Evolutionary conservation across 2,888 invertebrate genomes (phyloP).

Genomic region (Callinectes sapidus): DNA sequence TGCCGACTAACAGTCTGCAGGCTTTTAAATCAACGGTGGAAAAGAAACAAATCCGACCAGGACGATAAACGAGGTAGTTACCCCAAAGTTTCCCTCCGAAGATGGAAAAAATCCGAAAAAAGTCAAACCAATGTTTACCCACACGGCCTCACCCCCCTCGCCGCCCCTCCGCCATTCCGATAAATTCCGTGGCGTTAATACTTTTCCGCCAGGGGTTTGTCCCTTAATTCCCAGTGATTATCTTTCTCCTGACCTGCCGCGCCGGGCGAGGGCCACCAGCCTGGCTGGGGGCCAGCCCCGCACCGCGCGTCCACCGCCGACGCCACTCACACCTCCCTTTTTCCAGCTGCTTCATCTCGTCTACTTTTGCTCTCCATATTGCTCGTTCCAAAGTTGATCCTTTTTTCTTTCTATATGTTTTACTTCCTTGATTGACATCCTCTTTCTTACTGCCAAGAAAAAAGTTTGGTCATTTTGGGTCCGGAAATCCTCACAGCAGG

Average conservation of each 20-base stretch:
- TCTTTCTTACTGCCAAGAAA: not conserved
- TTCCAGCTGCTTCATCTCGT: not conserved
- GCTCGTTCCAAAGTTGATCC: not conserved
- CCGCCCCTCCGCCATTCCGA: not conserved
- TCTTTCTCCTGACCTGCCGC: conserved; percentile 39
- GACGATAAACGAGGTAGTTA: conserved; percentile 13
- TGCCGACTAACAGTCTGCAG: not conserved
- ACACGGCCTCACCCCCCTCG: not conserved
- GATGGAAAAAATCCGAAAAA: not conserved
- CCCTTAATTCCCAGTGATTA: conserved; percentile 45
- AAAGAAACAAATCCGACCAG: conserved; percentile 6
- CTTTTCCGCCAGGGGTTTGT: conserved; percentile 44
- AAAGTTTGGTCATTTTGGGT: not conserved
- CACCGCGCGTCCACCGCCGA: not conserved
- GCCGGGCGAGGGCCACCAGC: conserved; percentile 1
- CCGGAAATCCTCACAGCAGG: not conserved
- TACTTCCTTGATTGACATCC: conserved; percentile 19
- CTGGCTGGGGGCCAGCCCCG: not conserved
- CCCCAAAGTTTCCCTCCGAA: not conserved
- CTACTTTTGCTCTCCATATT: not conserved
- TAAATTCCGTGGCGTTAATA: conserved; percentile 40
- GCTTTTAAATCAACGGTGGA: conserved; percentile 26
- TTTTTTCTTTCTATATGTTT: conserved; percentile 6
- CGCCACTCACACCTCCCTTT: conserved; percentile 27
- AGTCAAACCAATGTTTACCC: not conserved